Conservation (phyloP, 2,113 vertebrate genomes). For the Pedionomus torquatus region DNA sequence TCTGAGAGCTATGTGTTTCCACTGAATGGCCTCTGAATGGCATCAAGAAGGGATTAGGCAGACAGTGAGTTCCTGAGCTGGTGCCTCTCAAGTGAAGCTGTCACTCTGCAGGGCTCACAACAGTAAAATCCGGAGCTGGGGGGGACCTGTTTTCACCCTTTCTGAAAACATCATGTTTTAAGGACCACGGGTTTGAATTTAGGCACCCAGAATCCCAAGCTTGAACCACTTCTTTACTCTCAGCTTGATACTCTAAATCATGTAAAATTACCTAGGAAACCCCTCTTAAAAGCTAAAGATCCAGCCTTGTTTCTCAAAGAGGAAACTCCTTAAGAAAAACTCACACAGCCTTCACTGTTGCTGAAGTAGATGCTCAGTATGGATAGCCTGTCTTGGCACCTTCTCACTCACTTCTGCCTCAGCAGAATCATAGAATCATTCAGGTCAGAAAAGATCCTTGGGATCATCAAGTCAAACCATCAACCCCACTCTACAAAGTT, state of each 20-base stretch:
- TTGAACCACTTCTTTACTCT: neutral
- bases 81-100: neutral
- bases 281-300: neutral
- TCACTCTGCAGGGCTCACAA: neutral
- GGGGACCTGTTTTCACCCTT: neutral
- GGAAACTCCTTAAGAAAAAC: neutral
- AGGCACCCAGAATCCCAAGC: neutral
- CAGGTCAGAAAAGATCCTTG: too few relatives aligned
- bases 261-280: neutral
- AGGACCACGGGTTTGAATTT: neutral
- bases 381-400: neutral
- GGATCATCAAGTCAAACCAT: too few relatives aligned
- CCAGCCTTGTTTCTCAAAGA: neutral
- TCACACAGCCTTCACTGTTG: neutral
- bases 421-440: too few relatives aligned
- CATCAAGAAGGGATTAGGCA: neutral
- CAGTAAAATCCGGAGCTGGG: neutral
- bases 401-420: neutral
- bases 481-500: too few relatives aligned
- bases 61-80: rapidly evolving
- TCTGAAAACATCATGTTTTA: neutral
- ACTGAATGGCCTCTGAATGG: neutral
- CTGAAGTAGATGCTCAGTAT: neutral
- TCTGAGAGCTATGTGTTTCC: neutral
- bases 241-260: neutral